Percentiles rank a stretch among this genome's conserved stretches.
phyloP scores from a whole-genome alignment of 2,888 invertebrate species.

The Ennomos erosarius region DNA sequence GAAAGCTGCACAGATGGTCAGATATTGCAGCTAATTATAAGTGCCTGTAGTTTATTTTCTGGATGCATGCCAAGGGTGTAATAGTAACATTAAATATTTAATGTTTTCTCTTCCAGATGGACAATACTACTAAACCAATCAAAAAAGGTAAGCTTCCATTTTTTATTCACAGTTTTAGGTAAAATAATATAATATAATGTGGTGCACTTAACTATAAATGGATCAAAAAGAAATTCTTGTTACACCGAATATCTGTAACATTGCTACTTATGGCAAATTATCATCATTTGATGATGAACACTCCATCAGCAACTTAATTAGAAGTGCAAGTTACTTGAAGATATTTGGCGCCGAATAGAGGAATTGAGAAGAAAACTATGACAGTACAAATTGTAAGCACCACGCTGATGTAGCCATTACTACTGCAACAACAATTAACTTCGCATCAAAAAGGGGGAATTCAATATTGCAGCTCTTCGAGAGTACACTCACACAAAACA shows the following conservation, averaged over 20 bases:
- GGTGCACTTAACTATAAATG: constrained; percentile 4
- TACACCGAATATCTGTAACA: neutral
- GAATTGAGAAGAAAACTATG: constrained; percentile 36
- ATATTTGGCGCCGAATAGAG: constrained; percentile 11
- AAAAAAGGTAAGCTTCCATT: constrained; percentile 80
- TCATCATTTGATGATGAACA: constrained; percentile 8
- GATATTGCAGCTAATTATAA: constrained; percentile 42
- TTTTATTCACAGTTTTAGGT: constrained; percentile 18
- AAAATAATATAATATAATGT: constrained; percentile 15
- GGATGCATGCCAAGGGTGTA: constrained; percentile 53
- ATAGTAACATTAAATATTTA: constrained; percentile 31
- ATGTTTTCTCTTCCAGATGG: constrained; percentile 76
- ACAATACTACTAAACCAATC: constrained; percentile 80
- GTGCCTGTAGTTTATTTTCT: constrained; percentile 42
- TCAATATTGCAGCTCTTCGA: constrained; percentile 36
- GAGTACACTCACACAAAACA: constrained; percentile 33
- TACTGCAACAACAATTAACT: constrained; percentile 35
- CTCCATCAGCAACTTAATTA: constrained; percentile 13
- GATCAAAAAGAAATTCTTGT: constrained; percentile 2
- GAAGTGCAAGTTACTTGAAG: constrained; percentile 28
- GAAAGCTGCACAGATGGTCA: constrained; percentile 27
- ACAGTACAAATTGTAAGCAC: constrained; percentile 29
- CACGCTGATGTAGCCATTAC: constrained; percentile 9
- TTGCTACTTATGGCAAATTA: constrained; percentile 9
- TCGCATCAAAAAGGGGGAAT: constrained; percentile 31